phyloP scores from a whole-genome alignment of 64 coral and sea anemone species.

The Orbicella faveolata region DNA sequence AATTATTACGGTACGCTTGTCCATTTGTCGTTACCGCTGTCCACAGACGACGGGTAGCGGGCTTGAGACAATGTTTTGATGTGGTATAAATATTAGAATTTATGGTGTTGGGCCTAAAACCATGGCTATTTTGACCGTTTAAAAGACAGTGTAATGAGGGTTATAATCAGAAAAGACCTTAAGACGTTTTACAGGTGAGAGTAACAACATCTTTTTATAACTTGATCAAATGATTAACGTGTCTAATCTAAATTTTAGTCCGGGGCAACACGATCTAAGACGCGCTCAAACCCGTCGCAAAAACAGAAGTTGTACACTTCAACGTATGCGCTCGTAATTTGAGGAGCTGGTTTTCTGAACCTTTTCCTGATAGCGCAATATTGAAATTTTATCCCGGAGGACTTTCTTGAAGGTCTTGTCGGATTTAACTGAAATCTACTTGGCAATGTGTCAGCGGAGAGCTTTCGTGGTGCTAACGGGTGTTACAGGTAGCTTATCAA shows the following conservation, averaged over 20 bases:
- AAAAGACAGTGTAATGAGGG: not conserved
- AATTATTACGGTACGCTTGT: too few species aligned
- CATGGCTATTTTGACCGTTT: not conserved
- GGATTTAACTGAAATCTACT: not conserved
- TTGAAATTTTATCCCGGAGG: not conserved
- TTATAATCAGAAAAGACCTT: not conserved
- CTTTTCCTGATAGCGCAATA: too few species aligned
- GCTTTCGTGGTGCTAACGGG: not conserved
- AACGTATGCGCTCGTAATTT: too few species aligned
- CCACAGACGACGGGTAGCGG: not conserved
- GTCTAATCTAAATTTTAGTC: not conserved
- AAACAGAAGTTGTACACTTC: too few species aligned
- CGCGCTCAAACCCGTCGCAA: too few species aligned
- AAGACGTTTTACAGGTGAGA: not conserved
- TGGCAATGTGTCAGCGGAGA: not conserved
- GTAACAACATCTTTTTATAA: too few species aligned
- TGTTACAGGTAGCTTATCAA: not conserved
- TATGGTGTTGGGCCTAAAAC: not conserved
- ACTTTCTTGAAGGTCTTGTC: not conserved
- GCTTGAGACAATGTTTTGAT: not conserved
- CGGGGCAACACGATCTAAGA: too few species aligned
- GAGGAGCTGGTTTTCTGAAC: too few species aligned
- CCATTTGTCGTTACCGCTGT: too few species aligned
- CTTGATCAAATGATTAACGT: not conserved
- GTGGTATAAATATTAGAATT: not conserved